Conservation (phyloP, 2,888 invertebrate genomes). For the Megamerina dolium region DNA sequence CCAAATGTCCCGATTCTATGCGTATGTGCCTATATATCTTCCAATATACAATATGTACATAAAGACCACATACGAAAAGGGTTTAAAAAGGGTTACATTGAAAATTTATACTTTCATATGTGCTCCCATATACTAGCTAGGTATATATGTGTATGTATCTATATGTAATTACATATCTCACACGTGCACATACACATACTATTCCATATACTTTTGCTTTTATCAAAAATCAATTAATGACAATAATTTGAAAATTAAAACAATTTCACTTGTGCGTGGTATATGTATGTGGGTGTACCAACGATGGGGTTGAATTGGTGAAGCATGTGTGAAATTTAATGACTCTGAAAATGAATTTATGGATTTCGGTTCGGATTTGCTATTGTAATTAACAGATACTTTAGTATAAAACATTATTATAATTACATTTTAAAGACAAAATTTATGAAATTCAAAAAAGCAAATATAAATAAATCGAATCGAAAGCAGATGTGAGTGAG, state of each 20-base stretch:
- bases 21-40: neutral
- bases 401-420: too few relatives aligned
- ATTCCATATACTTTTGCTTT: neutral
- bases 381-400: neutral
- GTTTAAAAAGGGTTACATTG: constrained; percentile 10
- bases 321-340: constrained; percentile 33
- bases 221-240: constrained; percentile 44
- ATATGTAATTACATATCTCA: too few relatives aligned
- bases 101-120: constrained; percentile 11
- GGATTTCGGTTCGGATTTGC: constrained; percentile 20
- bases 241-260: constrained; percentile 42
- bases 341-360: constrained; percentile 43
- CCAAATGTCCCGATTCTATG: neutral
- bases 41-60: neutral
- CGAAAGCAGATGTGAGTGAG: too few relatives aligned
- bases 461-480: too few relatives aligned
- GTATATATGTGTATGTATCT: neutral
- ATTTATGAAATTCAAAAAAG: too few relatives aligned
- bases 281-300: neutral
- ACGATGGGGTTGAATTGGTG: neutral
- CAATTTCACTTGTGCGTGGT: neutral
- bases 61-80: neutral
- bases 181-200: too few relatives aligned
- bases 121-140: neutral
- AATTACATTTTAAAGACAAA: too few relatives aligned